Evolutionary conservation across 2,797 vertebrate genomes (phyloP).

Genomic region (Euthynnus affinis): DNA sequence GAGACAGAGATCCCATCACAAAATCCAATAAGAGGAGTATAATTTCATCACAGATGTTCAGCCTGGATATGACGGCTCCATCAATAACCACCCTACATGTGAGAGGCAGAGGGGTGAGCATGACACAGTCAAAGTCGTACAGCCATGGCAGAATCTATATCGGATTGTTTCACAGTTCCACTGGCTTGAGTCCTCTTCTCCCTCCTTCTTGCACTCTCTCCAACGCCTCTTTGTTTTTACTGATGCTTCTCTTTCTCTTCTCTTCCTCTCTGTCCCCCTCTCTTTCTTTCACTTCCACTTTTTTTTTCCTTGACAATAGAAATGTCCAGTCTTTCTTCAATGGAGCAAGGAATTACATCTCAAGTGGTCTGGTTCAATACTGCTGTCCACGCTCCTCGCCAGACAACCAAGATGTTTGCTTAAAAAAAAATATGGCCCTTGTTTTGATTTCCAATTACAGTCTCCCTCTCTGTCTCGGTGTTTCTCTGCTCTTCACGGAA

Average conservation of each 20-base stretch:
- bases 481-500: conserved; percentile 38
- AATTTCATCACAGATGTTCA: conserved; percentile 86
- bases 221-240: conserved; percentile 47
- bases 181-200: conserved; percentile 52
- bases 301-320: conserved; percentile 73
- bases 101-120: conserved; percentile 69
- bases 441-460: conserved; percentile 75
- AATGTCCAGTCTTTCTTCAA: conserved; percentile 82
- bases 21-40: conserved; percentile 82
- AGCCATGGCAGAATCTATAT: conserved; percentile 74
- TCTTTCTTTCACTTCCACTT: conserved; percentile 61
- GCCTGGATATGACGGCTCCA: conserved; percentile 84
- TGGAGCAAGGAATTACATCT: conserved; percentile 84
- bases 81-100: conserved; percentile 84
- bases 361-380: conserved; percentile 79
- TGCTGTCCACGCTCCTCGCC: conserved; percentile 67
- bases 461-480: conserved; percentile 30
- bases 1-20: conserved; percentile 77
- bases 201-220: conserved; percentile 26
- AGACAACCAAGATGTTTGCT: conserved; percentile 64
- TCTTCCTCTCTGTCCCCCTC: conserved; percentile 36
- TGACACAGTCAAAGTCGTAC: conserved; percentile 73
- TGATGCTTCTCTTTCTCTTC: conserved; percentile 68
- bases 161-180: conserved; percentile 74
- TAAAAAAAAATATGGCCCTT: conserved; percentile 58